A percentile compares a stretch with the other conserved stretches of the same genome.
phyloP scores from a whole-genome alignment of 2,888 invertebrate species.

The Dusona sp. region DNA sequence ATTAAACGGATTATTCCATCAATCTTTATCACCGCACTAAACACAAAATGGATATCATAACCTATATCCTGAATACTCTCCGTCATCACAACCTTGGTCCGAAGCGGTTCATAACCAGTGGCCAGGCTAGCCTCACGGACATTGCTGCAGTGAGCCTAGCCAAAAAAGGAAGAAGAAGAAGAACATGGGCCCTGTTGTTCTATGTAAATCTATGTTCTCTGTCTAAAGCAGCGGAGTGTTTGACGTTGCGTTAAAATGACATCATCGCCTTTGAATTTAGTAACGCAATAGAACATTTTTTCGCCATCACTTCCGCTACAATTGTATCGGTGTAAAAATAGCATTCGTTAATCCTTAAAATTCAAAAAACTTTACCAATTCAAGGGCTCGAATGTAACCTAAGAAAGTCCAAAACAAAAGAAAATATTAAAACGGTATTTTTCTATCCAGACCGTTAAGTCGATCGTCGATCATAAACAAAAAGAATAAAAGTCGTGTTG shows the following conservation, averaged over 20 bases:
- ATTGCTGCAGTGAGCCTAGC: too few species aligned
- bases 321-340: not conserved
- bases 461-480: constrained; percentile 11
- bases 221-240: not conserved
- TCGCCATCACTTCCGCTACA: not conserved
- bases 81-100: too few species aligned
- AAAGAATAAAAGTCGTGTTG: constrained; percentile 20
- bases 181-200: too few species aligned
- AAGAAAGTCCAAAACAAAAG: not conserved
- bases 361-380: not conserved
- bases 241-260: constrained; percentile 5
- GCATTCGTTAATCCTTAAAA: not conserved
- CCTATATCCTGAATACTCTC: too few species aligned
- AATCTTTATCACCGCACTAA: too few species aligned
- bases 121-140: too few species aligned
- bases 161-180: too few species aligned
- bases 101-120: too few species aligned
- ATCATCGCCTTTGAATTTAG: constrained; percentile 1
- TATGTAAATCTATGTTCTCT: too few species aligned
- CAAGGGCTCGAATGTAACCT: not conserved
- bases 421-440: not conserved
- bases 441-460: constrained; percentile 25
- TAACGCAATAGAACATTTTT: constrained; percentile 9
- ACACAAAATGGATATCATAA: too few species aligned
- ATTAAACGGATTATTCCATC: too few species aligned